Evolutionary conservation across 2,797 vertebrate genomes (phyloP), one percentile per base, ranked within the genome.

Genomic region (Loris lydekkerianus): DNA sequence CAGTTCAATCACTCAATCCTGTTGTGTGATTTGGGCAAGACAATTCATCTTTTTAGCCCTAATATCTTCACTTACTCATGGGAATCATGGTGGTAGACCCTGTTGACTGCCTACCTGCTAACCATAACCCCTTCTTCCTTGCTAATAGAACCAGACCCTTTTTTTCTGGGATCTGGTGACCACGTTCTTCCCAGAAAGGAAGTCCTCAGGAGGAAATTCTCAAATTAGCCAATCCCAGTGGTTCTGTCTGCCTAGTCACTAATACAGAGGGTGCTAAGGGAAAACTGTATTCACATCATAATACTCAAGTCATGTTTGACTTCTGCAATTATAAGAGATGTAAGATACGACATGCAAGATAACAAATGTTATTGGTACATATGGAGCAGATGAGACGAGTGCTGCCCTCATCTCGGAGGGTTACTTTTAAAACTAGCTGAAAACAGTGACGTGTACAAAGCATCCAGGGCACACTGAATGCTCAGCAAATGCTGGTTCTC

Each of bases 361-460:
- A 53, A 53, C 14, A 53, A 53, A 4, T 3, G 3, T 53, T 53
- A 53, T 17, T 17, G 49, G 49, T 53, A 15, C 49, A 5, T 53
- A 15, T 4, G 15, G 49, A 53, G 49, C 15, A 53, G 14, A 53
- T 53, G 15, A 82, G 83, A 67, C 72, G 89, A 83, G 67, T 37
- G 65, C 0, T 37, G 23, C 37, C 56, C 56, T 78, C 29, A 34
- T 76, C 82, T 95, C 69, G 37, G 0, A 21, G 61, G 27, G 53
- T 91, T 91, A 91, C 81, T 95, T 78, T 86, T 21, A 86, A 94
- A 90, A 37, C 29, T 14, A 91, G 75, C 31, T 40, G 37, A 56
- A 89, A 86, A 91, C 58, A 61, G 53, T 65, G 60, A 63, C 17
- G 53, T 40, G 34, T 29, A 56, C 9, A 58, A 94, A 91, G 65